Evolutionary conservation across 2,888 invertebrate genomes (phyloP), one percentile per base, ranked within the genome.

Genomic region (Laothoe populi): DNA sequence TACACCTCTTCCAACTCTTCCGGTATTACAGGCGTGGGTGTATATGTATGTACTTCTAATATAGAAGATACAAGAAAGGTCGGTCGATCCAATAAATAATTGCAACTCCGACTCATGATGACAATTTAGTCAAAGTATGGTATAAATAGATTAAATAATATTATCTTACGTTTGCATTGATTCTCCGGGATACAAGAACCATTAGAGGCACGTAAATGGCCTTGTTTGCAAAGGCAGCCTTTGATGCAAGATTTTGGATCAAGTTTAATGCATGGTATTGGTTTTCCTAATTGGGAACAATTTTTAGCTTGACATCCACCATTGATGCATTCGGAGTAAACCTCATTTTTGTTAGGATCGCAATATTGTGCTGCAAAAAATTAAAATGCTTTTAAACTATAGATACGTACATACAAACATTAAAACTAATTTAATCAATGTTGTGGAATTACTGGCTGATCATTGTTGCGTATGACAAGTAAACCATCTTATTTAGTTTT

Each of bases 141-240:
- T n/a, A n/a, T 31, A 31, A 31, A 31, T 8, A 31, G n/a, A 31
- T 31, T 8, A 31, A 31, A 5, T 4, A 31, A 5, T 8, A 31
- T 0, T 2, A 4, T 66, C 76, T 73, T 59, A 81, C 81, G 62
- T 64, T 67, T 64, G 60, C 84, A 84, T 60, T 77, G 42, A 7
- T 74, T 48, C 63, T 66, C 57, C 3, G 73, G 78, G 5, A 84
- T 66, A 45, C 83, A 84, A 4, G 63, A 66, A 3, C 82, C 83
- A 24, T 80, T 72, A 0, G 64, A 11, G 3, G 66, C 65, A 64
- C 80, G 68, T 46, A 82, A 68, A 53, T 75, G 82, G 0, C 70
- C 73, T 3, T 75, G 65, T 63, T 69, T 67, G 58, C 84, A 84
- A 5, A 77, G 24, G 53, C 84, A 84, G 0, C 83, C 83, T 16